Conservation (phyloP, 2,888 invertebrate genomes). For the Strigamia crassipes region DNA sequence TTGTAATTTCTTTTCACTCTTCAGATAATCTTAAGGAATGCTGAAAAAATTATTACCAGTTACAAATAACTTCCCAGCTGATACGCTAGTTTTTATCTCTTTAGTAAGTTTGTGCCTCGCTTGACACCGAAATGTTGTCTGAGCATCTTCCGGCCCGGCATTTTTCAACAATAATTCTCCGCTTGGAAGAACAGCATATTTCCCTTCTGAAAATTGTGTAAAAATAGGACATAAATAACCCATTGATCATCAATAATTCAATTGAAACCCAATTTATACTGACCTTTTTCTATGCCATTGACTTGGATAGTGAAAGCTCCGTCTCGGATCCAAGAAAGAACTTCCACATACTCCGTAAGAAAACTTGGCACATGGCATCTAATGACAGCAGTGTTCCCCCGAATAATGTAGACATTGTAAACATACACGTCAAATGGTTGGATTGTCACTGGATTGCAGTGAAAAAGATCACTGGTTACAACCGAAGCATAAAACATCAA, state of each 20-base stretch:
- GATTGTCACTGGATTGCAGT: neutral
- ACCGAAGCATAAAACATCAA: too few species aligned
- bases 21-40: neutral
- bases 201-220: constrained; percentile 47
- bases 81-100: constrained; percentile 50
- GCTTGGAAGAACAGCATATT: constrained; percentile 49
- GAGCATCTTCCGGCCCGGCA: constrained; percentile 48
- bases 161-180: constrained; percentile 50
- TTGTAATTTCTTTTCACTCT: neutral
- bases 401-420: constrained; percentile 19
- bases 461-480: neutral
- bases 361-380: constrained; percentile 37
- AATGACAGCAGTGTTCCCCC: constrained; percentile 41
- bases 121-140: constrained; percentile 50
- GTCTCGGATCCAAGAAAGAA: constrained; percentile 47
- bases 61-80: constrained; percentile 51
- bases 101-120: constrained; percentile 50
- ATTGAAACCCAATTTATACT: neutral
- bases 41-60: constrained; percentile 47
- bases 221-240: neutral
- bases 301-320: constrained; percentile 27
- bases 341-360: constrained; percentile 14
- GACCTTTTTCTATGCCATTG: constrained; percentile 28
- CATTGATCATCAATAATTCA: neutral
- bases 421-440: constrained; percentile 28